A percentile compares a stretch with the other conserved stretches of the same genome.
These are phyloP conservation scores for Leiothrix lutea DNA, from an alignment of 2,113 vertebrate species.

Conservation along the genomic window DNA sequence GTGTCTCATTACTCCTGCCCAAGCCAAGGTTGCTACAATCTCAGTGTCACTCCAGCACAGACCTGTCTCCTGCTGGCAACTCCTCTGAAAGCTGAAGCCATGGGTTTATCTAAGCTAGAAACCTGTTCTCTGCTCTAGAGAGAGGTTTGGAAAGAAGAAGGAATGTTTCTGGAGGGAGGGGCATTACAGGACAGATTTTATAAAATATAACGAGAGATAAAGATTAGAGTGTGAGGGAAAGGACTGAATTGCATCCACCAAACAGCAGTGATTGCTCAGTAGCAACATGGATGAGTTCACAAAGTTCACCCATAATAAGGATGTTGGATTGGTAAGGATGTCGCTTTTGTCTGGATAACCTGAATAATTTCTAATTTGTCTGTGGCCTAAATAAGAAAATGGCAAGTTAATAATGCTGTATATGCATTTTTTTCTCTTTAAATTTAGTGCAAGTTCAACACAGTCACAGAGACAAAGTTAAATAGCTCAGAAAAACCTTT, in stretches of 20 bases:
- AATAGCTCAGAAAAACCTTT: neutral
- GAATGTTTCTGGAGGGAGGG: neutral
- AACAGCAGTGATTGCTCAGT: neutral
- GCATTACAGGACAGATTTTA: neutral
- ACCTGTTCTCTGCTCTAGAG: neutral
- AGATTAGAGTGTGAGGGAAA: neutral
- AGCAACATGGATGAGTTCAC: neutral
- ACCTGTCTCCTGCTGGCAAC: neutral
- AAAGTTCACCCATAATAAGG: neutral
- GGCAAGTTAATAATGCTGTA: neutral
- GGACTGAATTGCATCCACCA: neutral
- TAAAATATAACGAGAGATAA: neutral
- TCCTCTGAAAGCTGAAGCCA: neutral
- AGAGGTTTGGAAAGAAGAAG: neutral
- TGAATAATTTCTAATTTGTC: constrained; percentile 1
- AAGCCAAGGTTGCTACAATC: constrained; percentile 27
- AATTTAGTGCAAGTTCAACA: neutral
- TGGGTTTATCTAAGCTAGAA: neutral
- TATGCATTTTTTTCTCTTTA: neutral
- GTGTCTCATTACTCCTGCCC: constrained; percentile 44
- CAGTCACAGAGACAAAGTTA: neutral
- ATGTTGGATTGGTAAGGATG: neutral
- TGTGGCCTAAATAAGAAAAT: neutral
- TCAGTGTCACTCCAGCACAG: neutral
- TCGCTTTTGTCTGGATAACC: neutral